These are phyloP conservation scores for Troides helena DNA, from an alignment of 2,888 invertebrate species.

Conservation along the genomic window DNA sequence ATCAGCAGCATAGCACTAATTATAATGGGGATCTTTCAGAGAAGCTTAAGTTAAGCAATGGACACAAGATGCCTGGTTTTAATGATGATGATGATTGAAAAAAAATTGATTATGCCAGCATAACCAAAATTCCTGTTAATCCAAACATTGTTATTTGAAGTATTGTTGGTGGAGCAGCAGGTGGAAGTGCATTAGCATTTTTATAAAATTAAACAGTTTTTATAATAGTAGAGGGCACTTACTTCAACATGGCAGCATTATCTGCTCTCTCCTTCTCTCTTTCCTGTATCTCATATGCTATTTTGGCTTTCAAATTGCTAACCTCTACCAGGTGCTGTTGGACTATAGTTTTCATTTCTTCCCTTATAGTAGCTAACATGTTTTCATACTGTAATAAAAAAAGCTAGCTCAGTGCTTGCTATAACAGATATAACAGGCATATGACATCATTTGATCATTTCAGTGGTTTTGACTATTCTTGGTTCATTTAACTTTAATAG, in stretches of 20 bases:
- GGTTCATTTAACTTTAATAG: neutral
- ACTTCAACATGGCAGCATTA: conserved; percentile 87
- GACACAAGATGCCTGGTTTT: too few species aligned
- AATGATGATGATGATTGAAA: too few species aligned
- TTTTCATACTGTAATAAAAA: conserved; percentile 78
- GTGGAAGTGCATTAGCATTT: too few species aligned
- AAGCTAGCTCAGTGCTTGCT: too few species aligned
- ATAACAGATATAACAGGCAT: neutral
- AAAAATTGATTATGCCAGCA: too few species aligned
- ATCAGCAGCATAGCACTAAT: too few species aligned
- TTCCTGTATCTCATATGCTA: conserved; percentile 89
- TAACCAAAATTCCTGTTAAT: too few species aligned
- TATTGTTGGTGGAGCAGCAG: too few species aligned
- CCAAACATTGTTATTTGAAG: too few species aligned
- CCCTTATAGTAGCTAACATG: conserved; percentile 78
- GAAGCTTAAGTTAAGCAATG: too few species aligned
- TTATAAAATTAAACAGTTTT: too few species aligned
- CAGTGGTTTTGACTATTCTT: neutral
- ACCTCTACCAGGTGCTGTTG: conserved; percentile 81
- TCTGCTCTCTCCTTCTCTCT: conserved; percentile 90
- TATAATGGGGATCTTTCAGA: too few species aligned
- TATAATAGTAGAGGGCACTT: conserved; percentile 36
- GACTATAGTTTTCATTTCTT: conserved; percentile 79
- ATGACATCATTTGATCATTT: neutral
- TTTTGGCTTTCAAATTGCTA: conserved; percentile 85